Percentiles rank a stretch among this genome's conserved stretches.
Evolutionary conservation across 2,797 vertebrate species (phyloP).

Genomic region (Serranus cabrilla): DNA sequence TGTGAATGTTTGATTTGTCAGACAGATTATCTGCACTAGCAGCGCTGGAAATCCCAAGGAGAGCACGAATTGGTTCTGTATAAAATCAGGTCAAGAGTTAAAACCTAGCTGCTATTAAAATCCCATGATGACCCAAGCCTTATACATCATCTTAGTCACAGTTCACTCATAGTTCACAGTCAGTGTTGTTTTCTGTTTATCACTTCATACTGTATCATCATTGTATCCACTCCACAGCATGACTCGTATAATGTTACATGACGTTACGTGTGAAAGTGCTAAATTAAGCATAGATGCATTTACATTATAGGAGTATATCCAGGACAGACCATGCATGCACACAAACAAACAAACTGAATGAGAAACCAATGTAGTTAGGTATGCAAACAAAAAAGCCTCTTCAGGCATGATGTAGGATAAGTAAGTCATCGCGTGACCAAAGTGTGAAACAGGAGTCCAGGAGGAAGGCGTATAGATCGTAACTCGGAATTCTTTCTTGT

Average conservation of each 20-base stretch:
- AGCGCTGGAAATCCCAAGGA: not conserved
- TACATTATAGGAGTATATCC: not conserved
- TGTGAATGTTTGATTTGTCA: slow-evolving; percentile 30
- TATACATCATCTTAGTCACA: slow-evolving; percentile 33
- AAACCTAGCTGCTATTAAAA: slow-evolving; percentile 17
- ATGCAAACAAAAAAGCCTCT: not conserved
- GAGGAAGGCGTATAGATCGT: too few relatives aligned
- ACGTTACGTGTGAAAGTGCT: slow-evolving; percentile 11
- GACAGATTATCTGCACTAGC: not conserved
- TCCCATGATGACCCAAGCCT: slow-evolving; percentile 15
- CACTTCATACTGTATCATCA: not conserved
- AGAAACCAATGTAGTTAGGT: not conserved
- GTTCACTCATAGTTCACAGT: slow-evolving; percentile 25
- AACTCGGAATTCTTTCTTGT: too few relatives aligned
- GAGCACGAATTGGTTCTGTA: not conserved
- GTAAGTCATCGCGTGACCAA: too few relatives aligned
- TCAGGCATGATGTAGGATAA: not conserved
- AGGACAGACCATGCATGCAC: not conserved
- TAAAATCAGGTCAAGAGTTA: slow-evolving; percentile 2
- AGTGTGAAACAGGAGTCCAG: too few relatives aligned
- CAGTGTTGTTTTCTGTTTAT: slow-evolving; percentile 13
- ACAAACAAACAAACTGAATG: not conserved
- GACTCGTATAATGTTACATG: slow-evolving; percentile 32
- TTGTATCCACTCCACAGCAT: not conserved
- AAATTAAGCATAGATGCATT: not conserved